Percentiles rank a stretch among this genome's conserved stretches.
Conservation (phyloP, 2,797 vertebrate species). For the Sebastes nivosus region DNA sequence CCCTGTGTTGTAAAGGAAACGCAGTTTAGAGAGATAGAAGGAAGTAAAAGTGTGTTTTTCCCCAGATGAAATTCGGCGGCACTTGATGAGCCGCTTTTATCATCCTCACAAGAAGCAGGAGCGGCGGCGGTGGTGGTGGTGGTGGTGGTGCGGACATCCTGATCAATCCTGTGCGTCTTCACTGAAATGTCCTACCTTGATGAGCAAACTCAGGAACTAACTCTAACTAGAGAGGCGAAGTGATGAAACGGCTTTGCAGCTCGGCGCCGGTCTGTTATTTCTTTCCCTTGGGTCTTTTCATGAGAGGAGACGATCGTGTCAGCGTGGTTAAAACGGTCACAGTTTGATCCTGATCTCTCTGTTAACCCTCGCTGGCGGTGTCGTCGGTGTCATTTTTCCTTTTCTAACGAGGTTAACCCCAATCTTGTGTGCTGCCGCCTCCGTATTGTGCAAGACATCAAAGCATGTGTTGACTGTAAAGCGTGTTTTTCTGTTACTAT, state of each 20-base stretch:
- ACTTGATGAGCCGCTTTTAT: slow-evolving; percentile 44
- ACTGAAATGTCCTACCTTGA: slow-evolving; percentile 17
- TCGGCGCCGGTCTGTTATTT: not conserved
- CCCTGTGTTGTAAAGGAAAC: slow-evolving; percentile 26
- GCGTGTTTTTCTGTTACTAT: slow-evolving; percentile 52
- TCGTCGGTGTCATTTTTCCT: slow-evolving; percentile 5
- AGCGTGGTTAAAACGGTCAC: not conserved
- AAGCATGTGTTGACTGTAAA: slow-evolving; percentile 30
- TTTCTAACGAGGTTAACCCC: slow-evolving; percentile 66
- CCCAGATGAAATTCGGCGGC: slow-evolving; percentile 32
- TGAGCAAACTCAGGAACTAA: slow-evolving; percentile 18
- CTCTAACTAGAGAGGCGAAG: not conserved
- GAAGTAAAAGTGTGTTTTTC: slow-evolving; percentile 10
- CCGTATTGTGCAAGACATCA: slow-evolving; percentile 30
- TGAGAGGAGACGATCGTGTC: not conserved
- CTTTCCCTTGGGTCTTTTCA: slow-evolving; percentile 3
- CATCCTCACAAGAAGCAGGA: slow-evolving; percentile 17
- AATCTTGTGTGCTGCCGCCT: slow-evolving; percentile 39
- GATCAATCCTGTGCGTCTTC: not conserved
- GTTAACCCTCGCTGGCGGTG: slow-evolving; percentile 20
- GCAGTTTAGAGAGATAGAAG: slow-evolving; percentile 23
- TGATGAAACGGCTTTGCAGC: slow-evolving; percentile 6
- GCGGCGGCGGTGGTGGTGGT: not conserved
- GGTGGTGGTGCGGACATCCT: not conserved
- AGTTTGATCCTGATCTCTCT: slow-evolving; percentile 34